phyloP scores from a whole-genome alignment of 2,797 vertebrate genomes.

The Lacerta agilis region DNA sequence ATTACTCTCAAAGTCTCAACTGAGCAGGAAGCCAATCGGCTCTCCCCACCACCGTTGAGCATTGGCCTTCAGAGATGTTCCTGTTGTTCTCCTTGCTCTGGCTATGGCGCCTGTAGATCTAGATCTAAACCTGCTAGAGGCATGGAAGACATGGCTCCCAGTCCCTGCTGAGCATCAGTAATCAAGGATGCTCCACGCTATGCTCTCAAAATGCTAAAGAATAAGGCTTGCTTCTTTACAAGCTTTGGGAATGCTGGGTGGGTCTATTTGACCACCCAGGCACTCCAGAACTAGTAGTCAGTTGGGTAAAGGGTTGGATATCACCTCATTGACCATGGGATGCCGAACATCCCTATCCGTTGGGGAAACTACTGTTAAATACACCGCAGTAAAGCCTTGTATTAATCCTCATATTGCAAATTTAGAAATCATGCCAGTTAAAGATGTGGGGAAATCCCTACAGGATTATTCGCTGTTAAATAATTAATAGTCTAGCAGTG shows the following conservation, averaged over 20 bases:
- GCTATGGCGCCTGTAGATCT: background rate
- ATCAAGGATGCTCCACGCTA: background rate
- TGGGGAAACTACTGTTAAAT: background rate
- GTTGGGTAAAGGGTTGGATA: background rate
- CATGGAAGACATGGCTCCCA: background rate
- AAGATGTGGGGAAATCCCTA: background rate
- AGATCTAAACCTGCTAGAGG: background rate
- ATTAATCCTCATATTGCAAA: background rate
- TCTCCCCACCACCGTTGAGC: too few relatives aligned
- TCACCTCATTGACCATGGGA: too few relatives aligned
- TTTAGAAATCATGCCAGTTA: background rate
- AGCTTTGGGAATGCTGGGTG: background rate
- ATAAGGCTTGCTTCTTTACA: background rate
- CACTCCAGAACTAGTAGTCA: background rate
- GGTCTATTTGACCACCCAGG: background rate
- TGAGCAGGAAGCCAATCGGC: too few relatives aligned
- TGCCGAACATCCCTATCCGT: background rate
- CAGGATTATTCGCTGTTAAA: background rate
- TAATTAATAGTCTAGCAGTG: background rate
- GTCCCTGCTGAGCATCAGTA: too few relatives aligned
- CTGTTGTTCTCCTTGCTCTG: background rate
- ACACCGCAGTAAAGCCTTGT: background rate
- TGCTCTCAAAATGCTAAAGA: background rate
- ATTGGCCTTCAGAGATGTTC: too few relatives aligned
- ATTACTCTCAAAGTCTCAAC: too few relatives aligned